Conservation (phyloP, 2,797 vertebrate species). For the Platalea minor region DNA sequence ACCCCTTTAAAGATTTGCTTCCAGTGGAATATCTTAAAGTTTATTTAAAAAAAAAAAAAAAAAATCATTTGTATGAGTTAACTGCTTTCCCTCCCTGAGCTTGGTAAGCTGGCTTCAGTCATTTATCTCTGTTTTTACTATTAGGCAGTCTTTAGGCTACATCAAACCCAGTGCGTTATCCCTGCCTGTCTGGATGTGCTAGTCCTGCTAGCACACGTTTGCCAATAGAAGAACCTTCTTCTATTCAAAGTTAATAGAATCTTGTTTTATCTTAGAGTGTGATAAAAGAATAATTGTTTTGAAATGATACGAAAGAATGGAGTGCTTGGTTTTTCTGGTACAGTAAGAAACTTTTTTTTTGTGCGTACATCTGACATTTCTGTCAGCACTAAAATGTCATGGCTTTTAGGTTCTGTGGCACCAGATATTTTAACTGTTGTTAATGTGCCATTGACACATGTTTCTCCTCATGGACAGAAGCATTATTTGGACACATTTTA, state of each 20-base stretch:
- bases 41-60: background rate
- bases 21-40: background rate
- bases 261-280: background rate
- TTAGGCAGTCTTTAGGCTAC: background rate
- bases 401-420: background rate
- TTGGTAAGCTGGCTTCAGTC: background rate
- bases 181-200: background rate
- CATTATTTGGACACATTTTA: background rate
- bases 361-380: background rate
- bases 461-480: background rate
- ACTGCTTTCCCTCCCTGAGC: background rate
- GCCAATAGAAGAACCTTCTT: background rate
- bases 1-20: background rate
- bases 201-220: background rate
- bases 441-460: accelerated
- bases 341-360: background rate
- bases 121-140: background rate
- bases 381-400: background rate
- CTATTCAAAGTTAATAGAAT: background rate
- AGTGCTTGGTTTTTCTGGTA: background rate
- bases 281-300: background rate
- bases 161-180: background rate
- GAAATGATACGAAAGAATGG: background rate
- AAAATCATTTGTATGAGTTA: background rate
- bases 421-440: background rate